Conservation (phyloP, 2,113 vertebrate genomes). For the Uropsilus gracilis region DNA sequence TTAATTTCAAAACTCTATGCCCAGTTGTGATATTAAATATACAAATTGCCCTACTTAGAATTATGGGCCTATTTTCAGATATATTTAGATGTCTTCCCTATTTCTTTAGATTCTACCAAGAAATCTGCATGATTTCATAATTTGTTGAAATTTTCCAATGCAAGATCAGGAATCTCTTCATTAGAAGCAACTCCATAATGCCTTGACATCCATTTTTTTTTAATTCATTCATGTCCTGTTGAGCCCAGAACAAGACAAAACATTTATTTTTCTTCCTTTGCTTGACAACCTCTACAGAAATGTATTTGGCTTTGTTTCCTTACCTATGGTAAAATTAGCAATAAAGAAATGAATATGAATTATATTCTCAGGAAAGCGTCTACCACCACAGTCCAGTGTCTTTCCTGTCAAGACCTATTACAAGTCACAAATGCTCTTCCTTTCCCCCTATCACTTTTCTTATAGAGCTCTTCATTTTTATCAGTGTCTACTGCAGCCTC, state of each 20-base stretch:
- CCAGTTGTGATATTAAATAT: background rate
- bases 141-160: background rate
- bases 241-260: background rate
- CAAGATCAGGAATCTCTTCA: background rate
- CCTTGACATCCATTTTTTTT: background rate
- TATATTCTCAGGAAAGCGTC: background rate
- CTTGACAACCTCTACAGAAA: background rate
- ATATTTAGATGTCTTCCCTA: background rate
- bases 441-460: background rate
- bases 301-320: background rate
- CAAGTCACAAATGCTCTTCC: background rate
- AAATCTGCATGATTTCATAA: background rate
- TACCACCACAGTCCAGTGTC: background rate
- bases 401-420: slow-evolving; percentile 11
- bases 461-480: slow-evolving; percentile 35
- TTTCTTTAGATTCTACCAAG: background rate
- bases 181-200: background rate
- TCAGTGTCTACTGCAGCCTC: background rate
- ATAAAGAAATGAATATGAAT: background rate
- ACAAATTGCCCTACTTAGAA: background rate
- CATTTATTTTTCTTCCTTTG: background rate
- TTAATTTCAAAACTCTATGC: background rate
- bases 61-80: background rate
- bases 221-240: background rate
- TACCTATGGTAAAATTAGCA: slow-evolving; percentile 34